Conservation (phyloP, 23 tunicate genomes). For the Ascidia mentula region DNA sequence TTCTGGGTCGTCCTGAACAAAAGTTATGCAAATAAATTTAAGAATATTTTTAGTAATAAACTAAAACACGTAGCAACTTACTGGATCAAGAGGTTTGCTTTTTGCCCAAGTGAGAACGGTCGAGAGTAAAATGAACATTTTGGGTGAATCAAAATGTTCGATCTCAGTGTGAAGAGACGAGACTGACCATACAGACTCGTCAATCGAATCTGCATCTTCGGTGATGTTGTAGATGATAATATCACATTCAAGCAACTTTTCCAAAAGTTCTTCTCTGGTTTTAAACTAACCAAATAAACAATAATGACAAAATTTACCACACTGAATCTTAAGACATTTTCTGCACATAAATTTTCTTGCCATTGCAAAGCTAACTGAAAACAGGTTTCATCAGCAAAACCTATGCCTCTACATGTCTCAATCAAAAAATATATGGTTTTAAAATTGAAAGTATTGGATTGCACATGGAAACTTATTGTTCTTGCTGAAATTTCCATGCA, state of each 20-base stretch:
- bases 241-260: slow-evolving; percentile 84
- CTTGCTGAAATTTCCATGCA: no score
- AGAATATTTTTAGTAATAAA: neutral
- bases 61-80: neutral
- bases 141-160: slow-evolving; percentile 88
- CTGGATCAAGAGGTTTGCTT: slow-evolving; percentile 96
- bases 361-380: no score
- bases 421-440: no score
- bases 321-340: no score
- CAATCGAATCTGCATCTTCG: slow-evolving; percentile 82
- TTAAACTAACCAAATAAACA: slow-evolving; percentile 63
- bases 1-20: slow-evolving; percentile 89
- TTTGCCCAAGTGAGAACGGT: slow-evolving; percentile 91
- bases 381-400: no score
- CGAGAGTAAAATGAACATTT: slow-evolving; percentile 81
- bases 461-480: no score
- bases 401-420: no score
- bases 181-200: slow-evolving; percentile 92
- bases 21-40: neutral
- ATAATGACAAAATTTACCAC: neutral
- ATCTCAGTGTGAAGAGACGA: slow-evolving; percentile 89
- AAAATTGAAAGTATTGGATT: no score
- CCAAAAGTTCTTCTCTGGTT: slow-evolving; percentile 82
- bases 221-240: slow-evolving; percentile 91
- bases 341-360: no score